Evolutionary conservation across 2,113 vertebrate genomes (phyloP), one percentile per base, ranked within the genome.

Genomic region (Pardalotus punctatus): DNA sequence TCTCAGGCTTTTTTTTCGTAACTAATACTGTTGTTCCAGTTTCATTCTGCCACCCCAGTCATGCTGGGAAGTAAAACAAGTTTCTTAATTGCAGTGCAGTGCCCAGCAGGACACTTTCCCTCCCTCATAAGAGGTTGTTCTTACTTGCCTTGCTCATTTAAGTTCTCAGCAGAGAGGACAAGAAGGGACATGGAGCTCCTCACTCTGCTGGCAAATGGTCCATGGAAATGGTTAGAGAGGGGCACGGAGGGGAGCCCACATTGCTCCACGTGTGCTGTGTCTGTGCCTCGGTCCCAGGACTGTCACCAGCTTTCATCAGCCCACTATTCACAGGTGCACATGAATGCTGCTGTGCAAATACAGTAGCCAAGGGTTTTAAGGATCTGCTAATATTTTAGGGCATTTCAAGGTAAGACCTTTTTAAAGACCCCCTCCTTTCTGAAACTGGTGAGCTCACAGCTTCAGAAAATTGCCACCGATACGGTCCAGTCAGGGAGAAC

Each of bases 61-160:
- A 79, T 31, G 70, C 94, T 95, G 89, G 57, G 93, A 91, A 91
- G 81, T 7, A 7, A 96, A 96, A 81, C 66, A 81, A 89, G 73
- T 50, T 56, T 22, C 36, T 95, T 96, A 96, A 95, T 87, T 85
- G 89, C 93, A 81, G 78, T 27, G 40, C 70, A 85, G 67, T 40
- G 33, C 81, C 27, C 93, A 85, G 94, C 94, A 94, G 73, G 91
- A 71, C 51, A 24, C 16, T 14, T 72, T 38, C 48, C 25, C 65
- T 86, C 57, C 57, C 6, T 7, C 31, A 0, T 6, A 60, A 35
- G 50, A 72, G 25, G 40, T 53, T 76, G 42, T 29, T 89, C 48
- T 53, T 84, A 54, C 42, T 89, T 96, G 89, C 53, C 42, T 73
- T 82, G 54, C 58, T 86, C 50, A 58, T 85, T 94, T 94, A 81